Conservation (phyloP, 2,113 vertebrate genomes). For the Gymnocephalus cernua region DNA sequence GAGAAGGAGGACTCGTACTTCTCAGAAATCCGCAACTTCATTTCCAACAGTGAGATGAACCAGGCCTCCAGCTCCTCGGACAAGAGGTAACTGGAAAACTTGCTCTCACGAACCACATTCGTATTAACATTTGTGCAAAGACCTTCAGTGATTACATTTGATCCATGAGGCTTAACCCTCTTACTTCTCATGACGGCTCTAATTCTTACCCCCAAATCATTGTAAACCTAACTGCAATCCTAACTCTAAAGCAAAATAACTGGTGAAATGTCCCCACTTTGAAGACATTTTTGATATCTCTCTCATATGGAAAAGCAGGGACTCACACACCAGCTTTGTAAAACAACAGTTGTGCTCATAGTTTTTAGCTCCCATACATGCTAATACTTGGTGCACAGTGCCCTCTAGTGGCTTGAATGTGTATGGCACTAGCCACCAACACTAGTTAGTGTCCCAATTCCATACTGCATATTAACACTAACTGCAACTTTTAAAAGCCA, state of each 20-base stretch:
- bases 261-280: constrained; percentile 4
- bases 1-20: constrained; percentile 99
- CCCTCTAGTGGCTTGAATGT: constrained; percentile 56
- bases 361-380: not conserved
- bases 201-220: not conserved
- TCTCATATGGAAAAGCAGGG: not conserved
- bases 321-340: constrained; percentile 16
- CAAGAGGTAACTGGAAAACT: constrained; percentile 87
- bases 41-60: constrained; percentile 97
- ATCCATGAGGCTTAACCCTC: constrained; percentile 24
- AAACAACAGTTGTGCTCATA: constrained; percentile 8
- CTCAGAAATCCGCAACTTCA: constrained; percentile 99
- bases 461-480: not conserved
- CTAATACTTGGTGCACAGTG: constrained; percentile 39
- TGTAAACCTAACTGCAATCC: not conserved
- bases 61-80: constrained; percentile 91
- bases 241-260: constrained; percentile 14
- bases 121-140: constrained; percentile 28
- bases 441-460: not conserved
- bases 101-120: constrained; percentile 15
- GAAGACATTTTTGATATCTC: not conserved
- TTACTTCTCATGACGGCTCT: not conserved
- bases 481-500: not conserved
- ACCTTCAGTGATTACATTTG: constrained; percentile 36
- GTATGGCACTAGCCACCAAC: not conserved